phyloP scores from a whole-genome alignment of 2,888 invertebrate species.

The Metellina segmentata region DNA sequence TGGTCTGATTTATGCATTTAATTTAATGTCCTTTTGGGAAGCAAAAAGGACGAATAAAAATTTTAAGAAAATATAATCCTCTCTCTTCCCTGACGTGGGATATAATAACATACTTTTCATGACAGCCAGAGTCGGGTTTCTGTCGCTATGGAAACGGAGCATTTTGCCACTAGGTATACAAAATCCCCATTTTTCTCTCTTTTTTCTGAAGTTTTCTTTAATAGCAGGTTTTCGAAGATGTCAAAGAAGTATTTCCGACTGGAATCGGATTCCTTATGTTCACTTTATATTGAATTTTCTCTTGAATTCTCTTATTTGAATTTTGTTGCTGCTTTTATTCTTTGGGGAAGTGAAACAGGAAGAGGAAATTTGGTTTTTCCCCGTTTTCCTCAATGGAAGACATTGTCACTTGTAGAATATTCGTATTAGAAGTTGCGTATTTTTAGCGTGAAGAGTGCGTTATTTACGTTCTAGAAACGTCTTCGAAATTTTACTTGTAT shows the following conservation, averaged over 20 bases:
- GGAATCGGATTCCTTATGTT: conserved; percentile 17
- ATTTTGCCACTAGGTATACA: background rate
- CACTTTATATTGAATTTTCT: conserved; percentile 28
- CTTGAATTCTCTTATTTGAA: background rate
- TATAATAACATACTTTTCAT: background rate
- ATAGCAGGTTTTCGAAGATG: conserved; percentile 27
- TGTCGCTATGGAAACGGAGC: background rate
- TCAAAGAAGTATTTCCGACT: conserved; percentile 29
- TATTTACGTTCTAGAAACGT: too few relatives aligned
- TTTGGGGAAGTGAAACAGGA: background rate
- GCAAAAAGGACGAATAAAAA: background rate
- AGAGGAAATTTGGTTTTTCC: background rate
- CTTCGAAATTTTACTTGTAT: too few relatives aligned
- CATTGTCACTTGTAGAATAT: background rate
- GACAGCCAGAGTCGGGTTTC: conserved; percentile 1
- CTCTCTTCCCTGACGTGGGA: background rate
- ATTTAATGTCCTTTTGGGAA: background rate
- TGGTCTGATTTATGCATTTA: background rate
- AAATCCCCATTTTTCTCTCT: background rate
- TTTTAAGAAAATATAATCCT: background rate
- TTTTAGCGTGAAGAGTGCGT: too few relatives aligned
- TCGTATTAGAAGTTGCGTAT: background rate
- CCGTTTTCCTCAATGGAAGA: background rate
- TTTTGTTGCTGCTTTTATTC: background rate
- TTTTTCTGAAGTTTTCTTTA: background rate